A percentile compares a stretch with the other conserved stretches of the same genome.
Evolutionary conservation across 2,888 invertebrate species (phyloP).

Genomic region (Apoderus coryli): DNA sequence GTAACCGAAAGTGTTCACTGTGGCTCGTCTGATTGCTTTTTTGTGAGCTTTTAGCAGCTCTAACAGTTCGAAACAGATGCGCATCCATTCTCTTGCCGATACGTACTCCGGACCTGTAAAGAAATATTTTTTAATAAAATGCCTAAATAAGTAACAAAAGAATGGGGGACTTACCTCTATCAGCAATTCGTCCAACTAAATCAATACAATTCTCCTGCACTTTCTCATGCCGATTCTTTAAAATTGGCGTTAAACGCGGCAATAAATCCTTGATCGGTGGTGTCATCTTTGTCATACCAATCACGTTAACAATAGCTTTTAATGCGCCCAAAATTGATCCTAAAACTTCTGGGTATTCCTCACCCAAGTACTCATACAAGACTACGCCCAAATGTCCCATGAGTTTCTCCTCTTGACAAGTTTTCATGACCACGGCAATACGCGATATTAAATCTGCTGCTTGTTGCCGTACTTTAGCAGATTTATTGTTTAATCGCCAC

Average conservation of each 20-base stretch:
- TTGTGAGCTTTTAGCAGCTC: constrained; percentile 98
- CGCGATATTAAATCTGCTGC: constrained; percentile 98
- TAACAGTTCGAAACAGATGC: constrained; percentile 95
- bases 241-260: constrained; percentile 90
- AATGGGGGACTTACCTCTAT: constrained; percentile 93
- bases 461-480: constrained; percentile 97
- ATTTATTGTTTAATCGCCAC: constrained; percentile 99
- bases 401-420: constrained; percentile 98
- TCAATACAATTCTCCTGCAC: constrained; percentile 99
- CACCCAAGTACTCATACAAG: constrained; percentile 96
- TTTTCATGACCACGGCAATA: constrained; percentile 98
- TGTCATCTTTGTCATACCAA: constrained; percentile 99
- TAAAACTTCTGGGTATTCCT: constrained; percentile 98
- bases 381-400: constrained; percentile 99
- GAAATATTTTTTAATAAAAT: too few relatives aligned
- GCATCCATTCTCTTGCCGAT: constrained; percentile 99
- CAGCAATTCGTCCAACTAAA: constrained; percentile 96
- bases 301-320: constrained; percentile 99
- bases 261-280: constrained; percentile 98
- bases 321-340: constrained; percentile 96
- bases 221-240: constrained; percentile 83
- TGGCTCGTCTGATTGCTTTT: constrained; percentile 95
- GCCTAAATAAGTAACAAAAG: too few relatives aligned
- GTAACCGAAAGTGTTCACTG: constrained; percentile 99
- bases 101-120: constrained; percentile 83